These are phyloP conservation scores for Koerneria pararmatus DNA, from an alignment of 2,888 invertebrate species.

Conservation along the genomic window DNA sequence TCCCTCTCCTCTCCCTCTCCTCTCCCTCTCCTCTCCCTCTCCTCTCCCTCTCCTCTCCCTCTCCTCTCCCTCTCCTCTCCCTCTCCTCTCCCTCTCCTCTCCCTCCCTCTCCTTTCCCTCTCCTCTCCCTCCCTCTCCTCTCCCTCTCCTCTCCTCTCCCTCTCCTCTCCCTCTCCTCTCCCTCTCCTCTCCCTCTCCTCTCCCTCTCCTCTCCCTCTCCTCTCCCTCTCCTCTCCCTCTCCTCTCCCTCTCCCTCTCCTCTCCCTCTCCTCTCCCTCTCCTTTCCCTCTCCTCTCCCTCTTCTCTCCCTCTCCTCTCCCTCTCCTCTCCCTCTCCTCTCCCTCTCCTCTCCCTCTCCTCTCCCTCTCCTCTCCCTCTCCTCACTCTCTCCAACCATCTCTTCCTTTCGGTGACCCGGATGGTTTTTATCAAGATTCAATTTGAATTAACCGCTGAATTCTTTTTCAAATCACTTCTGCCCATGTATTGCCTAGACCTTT, in stretches of 20 bases:
- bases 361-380: neutral
- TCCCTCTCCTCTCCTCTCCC: slow-evolving; percentile 13
- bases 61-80: neutral
- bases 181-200: neutral
- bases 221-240: neutral
- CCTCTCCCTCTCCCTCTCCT: slow-evolving; percentile 7
- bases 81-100: neutral
- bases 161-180: slow-evolving; percentile 14
- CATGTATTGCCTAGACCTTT: no score
- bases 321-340: neutral
- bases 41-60: neutral
- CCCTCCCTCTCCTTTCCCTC: slow-evolving; percentile 7
- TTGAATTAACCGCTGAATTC: slow-evolving; percentile 22
- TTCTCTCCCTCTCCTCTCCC: slow-evolving; percentile 21
- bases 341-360: neutral
- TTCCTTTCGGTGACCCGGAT: no score
- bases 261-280: neutral
- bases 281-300: neutral
- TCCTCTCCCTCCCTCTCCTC: slow-evolving; percentile 5
- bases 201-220: slow-evolving; percentile 10
- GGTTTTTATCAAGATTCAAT: no score
- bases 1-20: slow-evolving; percentile 17
- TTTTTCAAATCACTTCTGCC: slow-evolving; percentile 10
- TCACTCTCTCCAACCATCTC: neutral
- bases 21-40: slow-evolving; percentile 8